phyloP scores from a whole-genome alignment of 2,888 invertebrate genomes.

The Allophyes oxyacanthae region DNA sequence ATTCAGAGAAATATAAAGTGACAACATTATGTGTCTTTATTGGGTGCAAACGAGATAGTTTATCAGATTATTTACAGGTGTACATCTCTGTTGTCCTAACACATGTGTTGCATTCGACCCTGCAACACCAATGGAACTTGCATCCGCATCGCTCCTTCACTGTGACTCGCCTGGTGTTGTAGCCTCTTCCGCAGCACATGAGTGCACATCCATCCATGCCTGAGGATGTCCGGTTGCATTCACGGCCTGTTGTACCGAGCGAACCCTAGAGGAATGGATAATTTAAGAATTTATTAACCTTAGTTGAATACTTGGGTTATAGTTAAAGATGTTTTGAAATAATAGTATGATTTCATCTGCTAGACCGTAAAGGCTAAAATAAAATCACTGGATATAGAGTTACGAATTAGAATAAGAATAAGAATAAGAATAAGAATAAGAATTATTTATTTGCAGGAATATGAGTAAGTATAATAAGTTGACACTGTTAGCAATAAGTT shows the following conservation, averaged over 20 bases:
- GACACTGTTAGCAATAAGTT: no score
- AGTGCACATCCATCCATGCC: slow-evolving; percentile 96
- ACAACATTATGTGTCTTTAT: not conserved
- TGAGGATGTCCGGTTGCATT: slow-evolving; percentile 92
- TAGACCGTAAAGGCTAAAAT: no score
- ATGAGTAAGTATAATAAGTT: no score
- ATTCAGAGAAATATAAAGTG: not conserved
- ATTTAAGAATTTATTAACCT: not conserved
- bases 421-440: no score
- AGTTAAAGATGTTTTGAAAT: no score
- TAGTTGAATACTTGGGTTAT: no score
- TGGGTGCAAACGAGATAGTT: slow-evolving; percentile 1
- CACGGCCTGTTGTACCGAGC: slow-evolving; percentile 91
- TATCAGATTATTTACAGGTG: slow-evolving; percentile 94
- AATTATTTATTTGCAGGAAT: no score
- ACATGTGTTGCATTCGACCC: slow-evolving; percentile 97
- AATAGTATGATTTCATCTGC: no score
- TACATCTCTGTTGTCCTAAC: slow-evolving; percentile 94
- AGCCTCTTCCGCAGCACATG: slow-evolving; percentile 97
- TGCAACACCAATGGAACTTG: slow-evolving; percentile 99
- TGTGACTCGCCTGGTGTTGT: slow-evolving; percentile 94
- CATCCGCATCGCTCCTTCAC: slow-evolving; percentile 96
- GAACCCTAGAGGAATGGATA: slow-evolving; percentile 69
- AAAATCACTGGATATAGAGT: no score
- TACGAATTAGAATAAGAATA: no score